Evolutionary conservation across 2,797 vertebrate species (phyloP), one percentile per base, ranked within the genome.

Genomic region (Xenentodon cancila): DNA sequence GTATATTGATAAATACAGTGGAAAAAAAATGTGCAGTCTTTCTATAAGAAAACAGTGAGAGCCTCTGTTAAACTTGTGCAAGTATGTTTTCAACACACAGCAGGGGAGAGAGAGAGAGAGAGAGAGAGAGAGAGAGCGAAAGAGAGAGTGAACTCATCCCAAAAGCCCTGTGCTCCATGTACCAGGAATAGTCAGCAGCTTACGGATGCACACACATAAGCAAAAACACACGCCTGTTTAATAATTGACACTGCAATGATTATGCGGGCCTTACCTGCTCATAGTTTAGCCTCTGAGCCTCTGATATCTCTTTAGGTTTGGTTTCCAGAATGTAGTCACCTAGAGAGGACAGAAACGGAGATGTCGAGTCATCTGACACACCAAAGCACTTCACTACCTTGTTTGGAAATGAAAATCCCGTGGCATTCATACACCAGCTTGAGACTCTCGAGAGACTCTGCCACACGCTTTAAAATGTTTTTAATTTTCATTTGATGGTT

Each of bases 301-400:
- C 98, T 18, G 97, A 96, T 87, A 99, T 98, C 89, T 99, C 98
- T 91, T 99, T 99, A 67, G 98, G 98, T 82, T 98, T 99, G 84
- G 96, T 95, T 42, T 99, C 98, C 80, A 99, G 94, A 88, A 99
- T 98, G 89, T 98, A 99, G 90, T 99, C 98, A 73, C 98, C 98
- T 99, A 87, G 79, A 87, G 88, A 81, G 50, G 48, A 90, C 65
- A 72, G 53, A 56, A 30, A 81, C 5, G 72, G 40, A 64, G 20
- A 45, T 20, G 42, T 37, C 55, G 56, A 54, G 30, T 34, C 21
- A 22, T 11, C 15, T 53, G 9, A 13, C 27, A 1, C 18, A 22
- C 49, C 20, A 42, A 4, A 53, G 25, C 8, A 58, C 64, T 20
- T 57, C n/a, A 42, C 32, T 7, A 37, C 21, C 16, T 34, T 44